Conservation (phyloP, 2,888 invertebrate species). For the Brenthis daphne region DNA sequence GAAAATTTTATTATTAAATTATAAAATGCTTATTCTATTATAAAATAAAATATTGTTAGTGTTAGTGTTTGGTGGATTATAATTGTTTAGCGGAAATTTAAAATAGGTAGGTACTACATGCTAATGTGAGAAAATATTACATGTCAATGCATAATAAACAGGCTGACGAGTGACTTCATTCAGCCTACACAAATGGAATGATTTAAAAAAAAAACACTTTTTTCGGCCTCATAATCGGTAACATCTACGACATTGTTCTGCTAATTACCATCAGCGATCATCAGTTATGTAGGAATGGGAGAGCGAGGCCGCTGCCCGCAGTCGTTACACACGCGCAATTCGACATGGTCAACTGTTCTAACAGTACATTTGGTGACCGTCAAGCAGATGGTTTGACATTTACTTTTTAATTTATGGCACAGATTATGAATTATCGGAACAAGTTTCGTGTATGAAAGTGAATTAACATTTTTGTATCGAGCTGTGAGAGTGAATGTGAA, state of each 20-base stretch:
- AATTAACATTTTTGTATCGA: constrained; percentile 64
- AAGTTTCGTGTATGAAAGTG: constrained; percentile 74
- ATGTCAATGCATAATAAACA: not conserved
- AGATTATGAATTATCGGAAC: constrained; percentile 54
- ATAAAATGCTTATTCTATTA: too few relatives aligned
- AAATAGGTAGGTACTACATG: not conserved
- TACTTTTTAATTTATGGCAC: constrained; percentile 37
- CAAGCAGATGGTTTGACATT: constrained; percentile 49
- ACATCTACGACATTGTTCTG: constrained; percentile 27
- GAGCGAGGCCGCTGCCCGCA: constrained; percentile 72
- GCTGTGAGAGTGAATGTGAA: constrained; percentile 77
- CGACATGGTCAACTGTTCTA: constrained; percentile 79
- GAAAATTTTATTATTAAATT: too few relatives aligned
- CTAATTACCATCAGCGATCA: constrained; percentile 67
- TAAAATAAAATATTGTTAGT: too few relatives aligned
- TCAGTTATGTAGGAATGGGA: constrained; percentile 77
- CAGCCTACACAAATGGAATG: not conserved
- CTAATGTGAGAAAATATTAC: not conserved
- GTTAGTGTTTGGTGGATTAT: too few relatives aligned
- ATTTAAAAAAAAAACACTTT: constrained; percentile 34
- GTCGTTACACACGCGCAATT: constrained; percentile 77
- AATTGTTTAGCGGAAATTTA: too few relatives aligned
- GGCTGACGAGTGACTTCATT: not conserved
- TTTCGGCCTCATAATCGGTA: constrained; percentile 35
- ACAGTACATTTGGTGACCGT: constrained; percentile 53